Evolutionary conservation across 1,140 invertebrate genomes (phyloP).

Genomic region (Drosophila bifasciata): DNA sequence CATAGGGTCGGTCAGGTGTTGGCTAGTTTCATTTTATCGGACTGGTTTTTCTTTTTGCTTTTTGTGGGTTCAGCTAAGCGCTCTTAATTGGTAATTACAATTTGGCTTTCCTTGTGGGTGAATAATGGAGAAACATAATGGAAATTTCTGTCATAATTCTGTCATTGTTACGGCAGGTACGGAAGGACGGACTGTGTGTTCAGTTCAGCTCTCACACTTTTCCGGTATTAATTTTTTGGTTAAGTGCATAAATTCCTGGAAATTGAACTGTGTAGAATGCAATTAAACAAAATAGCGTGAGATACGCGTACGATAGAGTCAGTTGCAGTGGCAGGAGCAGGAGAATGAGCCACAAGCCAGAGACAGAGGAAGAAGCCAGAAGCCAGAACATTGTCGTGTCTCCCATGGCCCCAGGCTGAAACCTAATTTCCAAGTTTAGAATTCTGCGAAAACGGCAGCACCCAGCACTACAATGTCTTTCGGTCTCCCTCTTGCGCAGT

Average conservation of each 20-base stretch:
- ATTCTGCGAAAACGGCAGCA: slow-evolving; percentile 75
- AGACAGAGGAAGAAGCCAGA: slow-evolving; percentile 22
- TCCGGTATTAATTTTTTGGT: slow-evolving; percentile 69
- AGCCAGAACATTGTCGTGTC: slow-evolving; percentile 56
- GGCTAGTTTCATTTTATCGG: slow-evolving; percentile 42
- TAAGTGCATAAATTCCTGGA: slow-evolving; percentile 70
- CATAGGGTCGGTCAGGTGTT: slow-evolving; percentile 31
- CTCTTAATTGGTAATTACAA: slow-evolving; percentile 77
- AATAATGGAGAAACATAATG: slow-evolving; percentile 22
- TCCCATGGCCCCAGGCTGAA: slow-evolving; percentile 53
- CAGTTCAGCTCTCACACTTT: slow-evolving; percentile 31
- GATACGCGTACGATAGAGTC: slow-evolving; percentile 71
- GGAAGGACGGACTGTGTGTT: too few species aligned
- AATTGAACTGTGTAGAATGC: slow-evolving; percentile 73
- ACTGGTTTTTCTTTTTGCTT: slow-evolving; percentile 16
- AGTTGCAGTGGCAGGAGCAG: slow-evolving; percentile 23
- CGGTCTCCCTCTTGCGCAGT: background rate
- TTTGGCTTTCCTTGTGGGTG: slow-evolving; percentile 47
- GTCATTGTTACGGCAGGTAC: slow-evolving; percentile 5
- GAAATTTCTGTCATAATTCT: slow-evolving; percentile 48
- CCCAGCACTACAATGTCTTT: slow-evolving; percentile 37
- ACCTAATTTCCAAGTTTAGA: slow-evolving; percentile 83
- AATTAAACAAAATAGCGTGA: slow-evolving; percentile 82
- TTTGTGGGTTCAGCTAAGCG: slow-evolving; percentile 46
- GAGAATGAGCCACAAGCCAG: slow-evolving; percentile 28